Evolutionary conservation across 2,888 invertebrate genomes (phyloP).

Genomic region (Hydriomena furcata): DNA sequence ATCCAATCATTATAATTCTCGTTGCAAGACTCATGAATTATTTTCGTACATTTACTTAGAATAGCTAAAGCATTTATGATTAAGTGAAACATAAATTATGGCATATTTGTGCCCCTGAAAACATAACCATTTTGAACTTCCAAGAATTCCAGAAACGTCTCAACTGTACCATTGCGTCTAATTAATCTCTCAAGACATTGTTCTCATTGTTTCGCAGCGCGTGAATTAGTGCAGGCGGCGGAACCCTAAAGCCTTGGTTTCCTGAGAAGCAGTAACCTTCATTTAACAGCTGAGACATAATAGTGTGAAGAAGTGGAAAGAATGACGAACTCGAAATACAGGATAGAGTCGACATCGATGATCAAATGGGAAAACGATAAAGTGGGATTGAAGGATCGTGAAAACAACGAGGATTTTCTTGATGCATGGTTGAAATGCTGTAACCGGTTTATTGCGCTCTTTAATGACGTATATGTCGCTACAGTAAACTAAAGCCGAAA

Average conservation of each 20-base stretch:
- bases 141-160: conserved; percentile 23
- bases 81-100: conserved; percentile 1
- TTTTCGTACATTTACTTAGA: too few relatives aligned
- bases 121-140: conserved; percentile 29
- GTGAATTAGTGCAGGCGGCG: conserved; percentile 44
- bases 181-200: conserved; percentile 44
- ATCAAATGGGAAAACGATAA: too few relatives aligned
- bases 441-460: background rate
- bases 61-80: background rate
- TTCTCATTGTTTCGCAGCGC: conserved; percentile 47
- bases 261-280: background rate
- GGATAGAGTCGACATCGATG: too few relatives aligned
- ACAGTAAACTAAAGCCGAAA: too few relatives aligned
- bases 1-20: too few relatives aligned
- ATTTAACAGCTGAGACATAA: background rate
- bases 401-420: too few relatives aligned
- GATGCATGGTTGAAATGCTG: background rate
- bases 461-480: too few relatives aligned
- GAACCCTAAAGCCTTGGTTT: conserved; percentile 28
- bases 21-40: too few relatives aligned
- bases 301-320: too few relatives aligned
- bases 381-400: too few relatives aligned
- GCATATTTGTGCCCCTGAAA: background rate
- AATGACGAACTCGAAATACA: too few relatives aligned
- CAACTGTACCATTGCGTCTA: conserved; percentile 30